A percentile compares a stretch with the other conserved stretches of the same genome.
Evolutionary conservation across 92 coral and sea anemone genomes (phyloP).

Genomic region (Hydrozoanthus gracilis): DNA sequence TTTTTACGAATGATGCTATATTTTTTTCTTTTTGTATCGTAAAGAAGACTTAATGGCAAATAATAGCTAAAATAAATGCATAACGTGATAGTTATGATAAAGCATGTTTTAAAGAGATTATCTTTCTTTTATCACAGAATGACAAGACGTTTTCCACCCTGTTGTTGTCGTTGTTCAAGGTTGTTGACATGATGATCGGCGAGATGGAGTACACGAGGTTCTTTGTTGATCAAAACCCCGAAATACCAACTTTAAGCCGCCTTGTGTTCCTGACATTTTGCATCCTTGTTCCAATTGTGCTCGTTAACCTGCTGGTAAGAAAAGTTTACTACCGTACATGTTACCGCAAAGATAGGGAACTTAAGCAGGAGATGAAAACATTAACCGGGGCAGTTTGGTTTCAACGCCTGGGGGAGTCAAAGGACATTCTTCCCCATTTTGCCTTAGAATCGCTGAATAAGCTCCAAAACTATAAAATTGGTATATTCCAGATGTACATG

Average conservation of each 20-base stretch:
- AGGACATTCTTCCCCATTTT: no score
- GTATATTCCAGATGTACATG: no score
- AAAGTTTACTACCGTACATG: not conserved
- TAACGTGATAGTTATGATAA: no score
- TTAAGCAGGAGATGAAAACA: not conserved
- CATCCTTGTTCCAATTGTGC: constrained; percentile 74
- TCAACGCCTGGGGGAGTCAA: no score
- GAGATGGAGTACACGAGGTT: constrained; percentile 86
- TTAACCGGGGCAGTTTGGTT: no score
- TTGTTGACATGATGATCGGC: constrained; percentile 82
- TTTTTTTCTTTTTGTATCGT: no score
- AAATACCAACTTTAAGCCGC: constrained; percentile 56
- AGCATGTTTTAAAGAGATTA: not conserved
- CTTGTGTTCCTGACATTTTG: constrained; percentile 69
- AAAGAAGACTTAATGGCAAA: no score
- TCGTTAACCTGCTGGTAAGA: constrained; percentile 80
- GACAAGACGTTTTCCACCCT: constrained; percentile 59
- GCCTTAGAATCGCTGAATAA: no score
- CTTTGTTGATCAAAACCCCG: constrained; percentile 71
- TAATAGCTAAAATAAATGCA: no score
- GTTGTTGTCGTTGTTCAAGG: constrained; percentile 61
- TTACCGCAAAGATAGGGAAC: not conserved
- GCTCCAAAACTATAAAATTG: no score
- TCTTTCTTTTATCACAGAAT: constrained; percentile 16
- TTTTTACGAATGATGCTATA: no score